Evolutionary conservation across 1,140 invertebrate species (phyloP), one percentile per base, ranked within the genome.

Genomic region (Eriosoma lanigerum): DNA sequence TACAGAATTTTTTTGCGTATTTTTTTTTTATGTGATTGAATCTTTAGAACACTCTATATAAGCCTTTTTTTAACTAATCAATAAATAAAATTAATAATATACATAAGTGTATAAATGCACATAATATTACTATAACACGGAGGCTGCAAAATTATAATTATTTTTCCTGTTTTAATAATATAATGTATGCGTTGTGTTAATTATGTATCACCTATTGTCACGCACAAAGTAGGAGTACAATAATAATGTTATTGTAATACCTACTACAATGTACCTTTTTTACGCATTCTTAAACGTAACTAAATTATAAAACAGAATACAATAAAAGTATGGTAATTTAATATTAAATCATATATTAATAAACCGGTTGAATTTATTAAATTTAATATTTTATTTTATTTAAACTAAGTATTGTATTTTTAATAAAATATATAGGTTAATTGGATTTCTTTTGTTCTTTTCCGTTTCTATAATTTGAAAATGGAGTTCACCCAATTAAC

Each of bases 151-250:
- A 19, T 29, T 64, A 38, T 64, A 32, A 64, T 64, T 64, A 58
- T 58, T 24, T 10, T 62, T 17, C 17, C 26, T 29, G 17, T 13
- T 6, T 0, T 17, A 32, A 64, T n/a, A 19, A 29, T 38, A 32
- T 12, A 64, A 64, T 64, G 29, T 64, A 64, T 64, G n/a, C 60
- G 12, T 29, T 38, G 10, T 64, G 19, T 64, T 17, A 38, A 64
- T 62, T 62, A 62, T 62, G 26, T 32, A 62, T 64, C 60, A 38
- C 29, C 60, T 64, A 38, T 64, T 64, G 60, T 38, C 60, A 38
- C 60, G 9, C 19, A 64, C 60, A 64, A 62, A 64, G 60, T n/a
- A 64, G 29, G 29, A 64, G 29, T 29, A 64, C 13, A n/a, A 32
- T 62, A n/a, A 62, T 8, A 9, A 32, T 1, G 17, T n/a, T n/a